These are phyloP conservation scores for Minunthozetes semirufus DNA, from an alignment of 2,888 invertebrate species.

Conservation along the genomic window DNA sequence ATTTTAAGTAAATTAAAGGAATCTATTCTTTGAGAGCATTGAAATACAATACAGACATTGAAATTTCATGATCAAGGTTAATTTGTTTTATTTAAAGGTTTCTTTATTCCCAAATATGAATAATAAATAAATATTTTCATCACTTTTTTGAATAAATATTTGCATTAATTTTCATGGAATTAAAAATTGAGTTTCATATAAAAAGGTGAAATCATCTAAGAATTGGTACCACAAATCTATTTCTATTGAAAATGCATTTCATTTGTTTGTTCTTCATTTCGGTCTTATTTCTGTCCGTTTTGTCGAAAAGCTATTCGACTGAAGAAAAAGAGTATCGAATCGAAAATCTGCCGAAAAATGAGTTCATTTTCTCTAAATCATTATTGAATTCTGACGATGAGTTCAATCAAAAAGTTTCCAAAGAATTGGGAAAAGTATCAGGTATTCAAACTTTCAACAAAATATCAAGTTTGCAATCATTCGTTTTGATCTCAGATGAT, in stretches of 20 bases:
- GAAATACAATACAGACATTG: too few relatives aligned
- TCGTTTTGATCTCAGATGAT: background rate
- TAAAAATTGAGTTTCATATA: background rate
- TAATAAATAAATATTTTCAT: background rate
- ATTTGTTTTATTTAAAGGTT: background rate
- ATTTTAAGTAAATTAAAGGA: too few relatives aligned
- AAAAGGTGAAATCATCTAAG: background rate
- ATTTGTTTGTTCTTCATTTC: background rate
- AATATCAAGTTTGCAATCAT: too few relatives aligned
- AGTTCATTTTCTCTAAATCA: background rate
- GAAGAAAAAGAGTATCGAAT: background rate
- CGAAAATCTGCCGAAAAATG: background rate
- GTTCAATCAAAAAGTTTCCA: background rate
- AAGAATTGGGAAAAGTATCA: conserved; percentile 22
- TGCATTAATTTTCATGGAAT: background rate
- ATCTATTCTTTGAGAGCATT: too few relatives aligned
- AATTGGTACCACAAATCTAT: background rate
- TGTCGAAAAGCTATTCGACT: background rate
- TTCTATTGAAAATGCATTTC: background rate
- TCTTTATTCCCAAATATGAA: background rate
- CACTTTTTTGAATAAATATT: background rate
- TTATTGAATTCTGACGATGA: background rate
- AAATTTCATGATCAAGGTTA: too few relatives aligned
- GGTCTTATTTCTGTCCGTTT: background rate
- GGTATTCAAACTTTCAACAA: background rate